Percentiles rank a stretch among this genome's conserved stretches.
Conservation (phyloP, 2,797 vertebrate genomes). For the Adelosebastes latens region DNA sequence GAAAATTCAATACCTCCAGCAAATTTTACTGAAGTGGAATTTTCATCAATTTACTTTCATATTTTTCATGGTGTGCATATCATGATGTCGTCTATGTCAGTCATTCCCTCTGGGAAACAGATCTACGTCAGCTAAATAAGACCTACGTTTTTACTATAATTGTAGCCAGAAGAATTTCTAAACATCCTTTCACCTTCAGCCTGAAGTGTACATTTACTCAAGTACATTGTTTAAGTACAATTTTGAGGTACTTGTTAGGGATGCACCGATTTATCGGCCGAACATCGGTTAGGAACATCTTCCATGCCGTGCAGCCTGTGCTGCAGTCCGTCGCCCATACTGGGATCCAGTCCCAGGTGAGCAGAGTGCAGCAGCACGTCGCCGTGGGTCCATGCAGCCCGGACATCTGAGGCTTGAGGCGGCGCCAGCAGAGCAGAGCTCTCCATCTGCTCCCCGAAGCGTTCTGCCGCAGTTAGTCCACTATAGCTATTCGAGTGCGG, state of each 20-base stretch:
- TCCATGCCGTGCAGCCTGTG: background rate
- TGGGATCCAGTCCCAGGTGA: background rate
- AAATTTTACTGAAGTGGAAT: conserved; percentile 6
- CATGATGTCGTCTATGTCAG: background rate
- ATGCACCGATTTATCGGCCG: background rate
- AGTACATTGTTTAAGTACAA: background rate
- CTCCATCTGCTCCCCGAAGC: background rate
- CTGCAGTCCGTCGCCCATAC: background rate
- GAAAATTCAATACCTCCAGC: background rate
- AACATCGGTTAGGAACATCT: background rate
- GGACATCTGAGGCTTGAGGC: background rate
- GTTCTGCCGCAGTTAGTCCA: background rate
- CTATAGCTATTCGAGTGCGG: background rate
- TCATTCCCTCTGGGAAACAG: background rate
- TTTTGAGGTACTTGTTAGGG: background rate
- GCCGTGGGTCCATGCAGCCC: background rate
- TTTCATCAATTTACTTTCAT: conserved; percentile 16
- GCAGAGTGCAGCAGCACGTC: background rate
- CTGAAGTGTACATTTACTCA: background rate
- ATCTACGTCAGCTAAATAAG: conserved; percentile 14
- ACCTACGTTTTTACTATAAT: background rate
- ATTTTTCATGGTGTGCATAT: background rate
- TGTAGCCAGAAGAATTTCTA: conserved; percentile 10
- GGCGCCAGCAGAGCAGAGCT: background rate
- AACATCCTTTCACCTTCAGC: background rate